Evolutionary conservation across 2,113 vertebrate species (phyloP), one percentile per base, ranked within the genome.

Genomic region (Takifugu flavidus): DNA sequence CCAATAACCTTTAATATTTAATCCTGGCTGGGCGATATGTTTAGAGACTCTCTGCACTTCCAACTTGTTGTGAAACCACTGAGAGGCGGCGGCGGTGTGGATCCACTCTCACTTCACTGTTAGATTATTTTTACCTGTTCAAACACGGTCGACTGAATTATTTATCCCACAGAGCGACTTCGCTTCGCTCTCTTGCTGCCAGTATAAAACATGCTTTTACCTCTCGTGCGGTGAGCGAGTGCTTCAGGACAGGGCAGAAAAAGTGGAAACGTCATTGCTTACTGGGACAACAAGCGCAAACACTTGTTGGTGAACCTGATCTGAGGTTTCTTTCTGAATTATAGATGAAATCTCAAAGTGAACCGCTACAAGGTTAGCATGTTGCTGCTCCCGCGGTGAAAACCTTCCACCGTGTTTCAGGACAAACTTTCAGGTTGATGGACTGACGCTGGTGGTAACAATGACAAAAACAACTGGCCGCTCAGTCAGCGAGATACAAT

Each of bases 101-200:
- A 80, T 86, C 79, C 68, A 79, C 84, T 89, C 78, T 79, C 72
- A 57, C 86, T 75, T 83, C 79, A 86, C 85, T 72, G 78, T 78
- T 71, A 78, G 91, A 91, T 91, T 91, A 93, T 91, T 92, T 91
- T 80, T 95, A 97, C 95, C 95, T 97, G 95, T 92, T 92, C 92
- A 93, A 94, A 94, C 91, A 93, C 88, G 90, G 88, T 79, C 65
- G 65, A 59, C 62, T 97, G 88, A 95, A 96, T 95, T 95, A 97
- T 94, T 94, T 86, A 98, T 92, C 87, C 77, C 67, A 85, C 75
- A 44, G 80, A 90, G 75, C 89, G 88, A 89, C 55, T 31, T 67
- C 53, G 25, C 70, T 72, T 89, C 82, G 89, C 92, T 88, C 89
- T 90, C 45, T 66, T 61, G 56, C 72, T 11, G 69, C 86, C 52